A percentile compares a stretch with the other conserved stretches of the same genome.
Evolutionary conservation across 1,140 invertebrate genomes (phyloP).

Genomic region (Drosophila ananassae): DNA sequence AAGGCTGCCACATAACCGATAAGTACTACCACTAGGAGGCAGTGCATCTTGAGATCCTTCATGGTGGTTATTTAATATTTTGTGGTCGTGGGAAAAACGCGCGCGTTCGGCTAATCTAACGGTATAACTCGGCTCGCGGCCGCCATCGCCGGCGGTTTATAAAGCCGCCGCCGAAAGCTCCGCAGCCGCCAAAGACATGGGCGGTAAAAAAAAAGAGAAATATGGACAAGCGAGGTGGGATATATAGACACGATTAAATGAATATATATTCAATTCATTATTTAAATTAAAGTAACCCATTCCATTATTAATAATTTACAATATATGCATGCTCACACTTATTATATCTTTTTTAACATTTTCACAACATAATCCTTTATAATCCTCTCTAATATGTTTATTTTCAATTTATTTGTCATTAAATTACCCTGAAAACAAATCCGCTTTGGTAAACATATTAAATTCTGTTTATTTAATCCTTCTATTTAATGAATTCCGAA

Average conservation of each 20-base stretch:
- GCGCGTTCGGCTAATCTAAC: slow-evolving; percentile 61
- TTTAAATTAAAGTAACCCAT: not conserved
- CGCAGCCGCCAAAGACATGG: slow-evolving; percentile 32
- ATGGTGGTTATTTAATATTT: slow-evolving; percentile 24
- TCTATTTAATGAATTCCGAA: not conserved
- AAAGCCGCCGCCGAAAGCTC: slow-evolving; percentile 64
- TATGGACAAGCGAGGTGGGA: not conserved
- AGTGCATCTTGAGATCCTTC: slow-evolving; percentile 35
- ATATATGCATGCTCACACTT: too few species aligned
- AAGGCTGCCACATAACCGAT: slow-evolving; percentile 84
- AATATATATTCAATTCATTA: not conserved
- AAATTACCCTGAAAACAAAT: not conserved
- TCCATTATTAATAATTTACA: not conserved
- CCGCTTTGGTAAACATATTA: slow-evolving; percentile 1
- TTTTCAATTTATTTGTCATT: not conserved
- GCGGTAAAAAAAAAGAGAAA: slow-evolving; percentile 6
- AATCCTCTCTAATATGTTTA: not conserved
- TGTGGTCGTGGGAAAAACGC: slow-evolving; percentile 49
- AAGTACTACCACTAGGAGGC: slow-evolving; percentile 21
- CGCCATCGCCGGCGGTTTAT: slow-evolving; percentile 62
- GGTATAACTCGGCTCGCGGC: slow-evolving; percentile 62
- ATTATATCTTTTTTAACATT: too few species aligned
- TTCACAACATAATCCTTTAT: too few species aligned
- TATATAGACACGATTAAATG: not conserved
- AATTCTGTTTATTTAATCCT: not conserved